Evolutionary conservation across 2,888 invertebrate genomes (phyloP).

Genomic region (Eristalinus aeneus): DNA sequence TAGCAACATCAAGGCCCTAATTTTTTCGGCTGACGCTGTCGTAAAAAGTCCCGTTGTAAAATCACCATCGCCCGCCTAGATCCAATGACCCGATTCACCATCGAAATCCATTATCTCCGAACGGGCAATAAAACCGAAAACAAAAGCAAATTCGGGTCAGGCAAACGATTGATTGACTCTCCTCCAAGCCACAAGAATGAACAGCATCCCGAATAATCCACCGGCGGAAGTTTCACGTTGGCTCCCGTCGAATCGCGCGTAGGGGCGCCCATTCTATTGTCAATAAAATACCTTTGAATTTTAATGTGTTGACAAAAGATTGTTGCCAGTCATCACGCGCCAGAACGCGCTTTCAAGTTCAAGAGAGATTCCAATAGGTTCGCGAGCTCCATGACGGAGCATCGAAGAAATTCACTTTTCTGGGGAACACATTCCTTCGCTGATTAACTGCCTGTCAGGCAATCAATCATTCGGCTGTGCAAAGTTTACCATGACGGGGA

Average conservation of each 20-base stretch:
- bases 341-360: background rate
- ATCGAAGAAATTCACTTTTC: constrained; percentile 14
- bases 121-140: background rate
- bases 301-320: background rate
- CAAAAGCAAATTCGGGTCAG: background rate
- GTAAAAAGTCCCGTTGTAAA: background rate
- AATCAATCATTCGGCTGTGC: constrained; percentile 29
- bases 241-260: background rate
- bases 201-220: background rate
- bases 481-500: constrained; percentile 15
- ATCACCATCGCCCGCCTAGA: background rate
- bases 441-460: constrained; percentile 22
- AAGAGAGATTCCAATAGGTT: background rate
- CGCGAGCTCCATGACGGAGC: background rate
- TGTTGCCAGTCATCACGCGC: background rate
- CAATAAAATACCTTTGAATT: background rate
- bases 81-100: background rate
- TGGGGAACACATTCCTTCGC: background rate
- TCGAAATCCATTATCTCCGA: background rate
- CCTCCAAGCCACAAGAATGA: background rate
- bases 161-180: background rate
- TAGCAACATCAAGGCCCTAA: background rate
- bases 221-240: background rate
- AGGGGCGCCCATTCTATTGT: background rate
- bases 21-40: background rate